Evolutionary conservation across 2,888 invertebrate species (phyloP).

Genomic region (Dioctria linearis): DNA sequence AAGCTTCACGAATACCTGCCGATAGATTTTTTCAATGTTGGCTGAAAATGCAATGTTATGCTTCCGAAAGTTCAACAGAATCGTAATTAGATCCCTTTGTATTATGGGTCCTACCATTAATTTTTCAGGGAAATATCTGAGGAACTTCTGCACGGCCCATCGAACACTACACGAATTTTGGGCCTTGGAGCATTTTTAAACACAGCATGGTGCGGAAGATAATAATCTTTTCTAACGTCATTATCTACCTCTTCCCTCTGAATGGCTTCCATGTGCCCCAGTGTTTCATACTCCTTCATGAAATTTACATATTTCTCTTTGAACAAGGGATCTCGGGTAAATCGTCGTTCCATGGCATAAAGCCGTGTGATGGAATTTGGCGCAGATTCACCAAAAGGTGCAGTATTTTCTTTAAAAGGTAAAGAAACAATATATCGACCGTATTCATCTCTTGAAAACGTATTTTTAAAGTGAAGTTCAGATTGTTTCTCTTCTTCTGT

Average conservation of each 20-base stretch:
- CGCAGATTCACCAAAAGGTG: background rate
- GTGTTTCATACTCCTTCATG: conserved; percentile 59
- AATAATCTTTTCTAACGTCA: background rate
- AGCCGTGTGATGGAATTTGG: background rate
- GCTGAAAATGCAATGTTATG: background rate
- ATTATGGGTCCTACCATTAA: conserved; percentile 25
- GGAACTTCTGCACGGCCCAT: conserved; percentile 9
- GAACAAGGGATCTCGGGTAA: background rate
- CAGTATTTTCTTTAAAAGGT: background rate
- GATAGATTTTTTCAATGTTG: background rate
- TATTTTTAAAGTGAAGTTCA: background rate
- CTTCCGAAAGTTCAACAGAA: conserved; percentile 7
- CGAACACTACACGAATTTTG: conserved; percentile 48
- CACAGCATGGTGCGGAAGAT: conserved; percentile 27
- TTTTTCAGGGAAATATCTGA: conserved; percentile 32
- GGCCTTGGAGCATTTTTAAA: background rate
- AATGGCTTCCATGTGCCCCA: conserved; percentile 59
- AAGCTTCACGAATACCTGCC: background rate
- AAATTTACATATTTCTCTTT: conserved; percentile 56
- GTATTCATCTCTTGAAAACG: background rate
- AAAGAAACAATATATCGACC: background rate
- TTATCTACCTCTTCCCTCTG: background rate
- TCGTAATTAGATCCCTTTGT: conserved; percentile 19
- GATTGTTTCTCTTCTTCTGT: background rate
- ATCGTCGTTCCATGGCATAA: background rate